Base-by-base conservation (phyloP, 2,113 vertebrate genomes). In the Epinephelus cyanopodus region DNA sequence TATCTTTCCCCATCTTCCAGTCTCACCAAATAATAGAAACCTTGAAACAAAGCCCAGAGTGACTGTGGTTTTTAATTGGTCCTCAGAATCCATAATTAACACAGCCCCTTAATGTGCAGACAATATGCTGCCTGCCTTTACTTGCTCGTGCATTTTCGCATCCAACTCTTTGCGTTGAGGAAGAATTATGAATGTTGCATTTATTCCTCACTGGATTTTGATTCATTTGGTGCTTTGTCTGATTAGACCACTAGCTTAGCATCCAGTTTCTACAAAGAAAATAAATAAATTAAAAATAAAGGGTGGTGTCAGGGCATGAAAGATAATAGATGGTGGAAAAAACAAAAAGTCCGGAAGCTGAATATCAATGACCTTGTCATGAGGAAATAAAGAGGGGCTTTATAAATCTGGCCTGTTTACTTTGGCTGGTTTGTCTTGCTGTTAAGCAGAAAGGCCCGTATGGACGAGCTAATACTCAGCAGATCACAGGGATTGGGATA, bases 31-130 rank as follows among this genome's bases (percentile, higher is more conserved):
- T 93, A 93, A 93, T 89, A 90, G 92, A 90, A 93, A 92, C 82
- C 90, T 89, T 90, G 84, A 93, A 93, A 94, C 87, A 92, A 92
- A 90, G 91, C 87, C 81, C 81, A 66, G 77, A 82, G 86, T 92
- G 88, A 87, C 85, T 89, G 83, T 58, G 79, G 84, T 87, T 92
- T 90, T 93, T 94, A 94, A 95, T 94, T 93, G 91, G 89, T 89
- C 92, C 90, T 90, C 84, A 90, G 85, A 86, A 93, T 89, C 85
- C 81, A 77, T 92, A 93, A 95, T 95, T 93, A 95, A 93, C 89
- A 86, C 75, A 54, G 63, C 53, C 69, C 72, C 71, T 78, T 65
- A 84, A 90, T 37, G 65, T 88, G 88, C 79, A 90, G 76, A 70
- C 74, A 79, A 83, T 86, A 90, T 73, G 89, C 72, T 81, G 74